A percentile compares a stretch with the other conserved stretches of the same genome.
Conservation (phyloP, 2,797 vertebrate species). For the Catamblyrhynchus diadema region DNA sequence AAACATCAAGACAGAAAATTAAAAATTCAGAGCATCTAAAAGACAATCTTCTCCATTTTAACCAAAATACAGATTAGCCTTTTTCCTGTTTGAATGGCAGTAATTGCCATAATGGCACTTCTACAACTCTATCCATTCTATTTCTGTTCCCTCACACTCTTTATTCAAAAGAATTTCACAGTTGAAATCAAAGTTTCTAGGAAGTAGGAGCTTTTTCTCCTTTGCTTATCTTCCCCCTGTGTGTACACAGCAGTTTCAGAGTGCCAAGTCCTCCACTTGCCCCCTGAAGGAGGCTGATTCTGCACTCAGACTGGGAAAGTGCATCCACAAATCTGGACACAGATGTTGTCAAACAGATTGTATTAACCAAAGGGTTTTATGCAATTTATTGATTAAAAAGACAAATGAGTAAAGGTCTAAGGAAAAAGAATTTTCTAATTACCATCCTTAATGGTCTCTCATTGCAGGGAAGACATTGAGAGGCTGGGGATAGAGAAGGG, state of each 20-base stretch:
- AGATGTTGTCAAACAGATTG: neutral
- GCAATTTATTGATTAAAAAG: neutral
- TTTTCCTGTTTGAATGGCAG: slow-evolving; percentile 55
- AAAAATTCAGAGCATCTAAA: slow-evolving; percentile 47
- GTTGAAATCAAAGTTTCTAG: neutral
- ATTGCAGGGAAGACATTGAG: neutral
- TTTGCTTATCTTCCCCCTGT: neutral
- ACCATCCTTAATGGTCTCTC: neutral
- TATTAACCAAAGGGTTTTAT: neutral
- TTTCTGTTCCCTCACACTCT: neutral
- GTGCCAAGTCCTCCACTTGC: neutral
- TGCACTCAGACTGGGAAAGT: neutral
- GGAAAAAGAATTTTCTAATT: neutral
- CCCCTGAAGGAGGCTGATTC: neutral
- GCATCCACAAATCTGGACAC: neutral
- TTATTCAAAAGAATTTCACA: slow-evolving; percentile 16
- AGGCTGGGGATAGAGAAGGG: neutral
- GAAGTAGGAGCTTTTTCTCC: neutral
- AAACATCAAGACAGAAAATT: slow-evolving; percentile 43
- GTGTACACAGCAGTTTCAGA: neutral
- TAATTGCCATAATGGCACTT: slow-evolving; percentile 50
- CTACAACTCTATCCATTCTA: slow-evolving; percentile 24
- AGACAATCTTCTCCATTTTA: slow-evolving; percentile 2
- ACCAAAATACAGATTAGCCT: slow-evolving; percentile 35
- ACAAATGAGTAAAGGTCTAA: neutral